Percentiles rank a stretch among this genome's conserved stretches.
These are phyloP conservation scores for Perithous albicinctus DNA, from an alignment of 2,888 invertebrate genomes.

Conservation along the genomic window DNA sequence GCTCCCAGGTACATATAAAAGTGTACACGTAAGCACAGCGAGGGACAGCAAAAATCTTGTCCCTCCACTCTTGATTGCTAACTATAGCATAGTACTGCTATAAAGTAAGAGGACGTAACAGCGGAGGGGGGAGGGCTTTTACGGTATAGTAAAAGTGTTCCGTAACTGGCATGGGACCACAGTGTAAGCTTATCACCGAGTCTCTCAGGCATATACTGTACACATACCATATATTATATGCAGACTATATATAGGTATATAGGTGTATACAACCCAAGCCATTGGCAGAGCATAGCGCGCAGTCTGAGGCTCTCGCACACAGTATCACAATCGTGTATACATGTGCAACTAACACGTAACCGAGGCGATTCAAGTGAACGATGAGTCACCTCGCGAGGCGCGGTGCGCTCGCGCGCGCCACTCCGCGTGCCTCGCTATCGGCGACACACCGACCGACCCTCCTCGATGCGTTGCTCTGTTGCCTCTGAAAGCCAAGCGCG, in stretches of 20 bases:
- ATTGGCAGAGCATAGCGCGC: conserved; percentile 40
- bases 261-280: conserved; percentile 26
- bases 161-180: conserved; percentile 49
- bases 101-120: not conserved
- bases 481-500: conserved; percentile 20
- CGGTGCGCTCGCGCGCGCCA: conserved; percentile 60
- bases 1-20: not conserved
- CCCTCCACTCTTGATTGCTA: conserved; percentile 18
- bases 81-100: not conserved
- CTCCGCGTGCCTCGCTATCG: conserved; percentile 53
- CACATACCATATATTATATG: not conserved
- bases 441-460: conserved; percentile 61
- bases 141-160: conserved; percentile 31
- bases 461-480: conserved; percentile 44
- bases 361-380: conserved; percentile 64
- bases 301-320: conserved; percentile 58
- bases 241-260: conserved; percentile 10
- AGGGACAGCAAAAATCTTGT: not conserved
- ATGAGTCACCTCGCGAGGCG: conserved; percentile 69
- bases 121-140: not conserved
- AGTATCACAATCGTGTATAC: conserved; percentile 17
- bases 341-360: conserved; percentile 40
- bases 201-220: conserved; percentile 38
- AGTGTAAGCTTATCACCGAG: conserved; percentile 49
- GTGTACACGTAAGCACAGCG: conserved; percentile 39